Conservation (phyloP, 2,113 vertebrate species). For the Poeciliopsis retropinna region DNA sequence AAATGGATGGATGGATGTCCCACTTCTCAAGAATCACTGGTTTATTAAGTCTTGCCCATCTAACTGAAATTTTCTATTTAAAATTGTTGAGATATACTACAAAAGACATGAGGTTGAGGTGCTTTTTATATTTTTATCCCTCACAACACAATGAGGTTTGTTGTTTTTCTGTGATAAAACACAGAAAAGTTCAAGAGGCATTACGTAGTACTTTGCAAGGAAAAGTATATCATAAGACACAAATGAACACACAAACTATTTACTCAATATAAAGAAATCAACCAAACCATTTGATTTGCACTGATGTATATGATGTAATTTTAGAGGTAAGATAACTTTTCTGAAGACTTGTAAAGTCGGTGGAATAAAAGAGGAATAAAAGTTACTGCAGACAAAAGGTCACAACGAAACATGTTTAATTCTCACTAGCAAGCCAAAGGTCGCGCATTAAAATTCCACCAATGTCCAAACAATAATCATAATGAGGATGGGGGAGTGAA, state of each 20-base stretch:
- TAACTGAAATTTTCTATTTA: too few species aligned
- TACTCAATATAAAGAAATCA: conserved; percentile 31
- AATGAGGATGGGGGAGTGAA: conserved; percentile 49
- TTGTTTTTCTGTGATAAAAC: background rate
- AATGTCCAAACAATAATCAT: conserved; percentile 73
- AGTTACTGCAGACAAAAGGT: conserved; percentile 77
- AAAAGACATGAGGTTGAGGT: too few species aligned
- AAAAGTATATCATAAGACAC: conserved; percentile 17
- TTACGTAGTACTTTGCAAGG: background rate
- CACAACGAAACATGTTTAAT: conserved; percentile 79
- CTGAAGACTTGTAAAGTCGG: conserved; percentile 56
- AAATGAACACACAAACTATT: conserved; percentile 59
- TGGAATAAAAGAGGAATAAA: conserved; percentile 57
- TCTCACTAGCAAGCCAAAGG: conserved; percentile 77
- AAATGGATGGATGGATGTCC: too few species aligned
- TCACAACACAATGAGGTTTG: too few species aligned
- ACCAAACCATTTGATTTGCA: conserved; percentile 52
- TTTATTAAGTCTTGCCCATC: too few species aligned
- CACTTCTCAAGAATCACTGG: too few species aligned
- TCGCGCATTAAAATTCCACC: conserved; percentile 76
- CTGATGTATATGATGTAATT: conserved; percentile 46
- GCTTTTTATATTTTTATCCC: too few species aligned
- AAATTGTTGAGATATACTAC: too few species aligned
- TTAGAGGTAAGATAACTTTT: conserved; percentile 50
- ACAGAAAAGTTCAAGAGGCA: background rate